phyloP scores from a whole-genome alignment of 2,113 vertebrate genomes.

The Lasiurus borealis region DNA sequence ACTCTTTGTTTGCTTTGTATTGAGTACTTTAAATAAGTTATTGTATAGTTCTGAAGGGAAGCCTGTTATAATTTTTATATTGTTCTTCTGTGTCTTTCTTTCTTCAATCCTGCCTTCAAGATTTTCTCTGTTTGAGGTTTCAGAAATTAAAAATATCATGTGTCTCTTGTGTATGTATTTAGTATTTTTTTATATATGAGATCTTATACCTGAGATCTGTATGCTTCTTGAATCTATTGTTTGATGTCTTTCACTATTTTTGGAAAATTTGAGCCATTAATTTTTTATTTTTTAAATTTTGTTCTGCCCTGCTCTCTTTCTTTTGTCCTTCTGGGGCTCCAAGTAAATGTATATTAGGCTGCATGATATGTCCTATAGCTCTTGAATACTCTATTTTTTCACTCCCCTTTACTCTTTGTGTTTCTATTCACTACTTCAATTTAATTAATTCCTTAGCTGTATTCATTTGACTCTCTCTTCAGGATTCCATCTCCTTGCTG shows the following conservation, averaged over 20 bases:
- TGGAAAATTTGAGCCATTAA: background rate
- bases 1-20: background rate
- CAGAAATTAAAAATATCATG: background rate
- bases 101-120: background rate
- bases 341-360: background rate
- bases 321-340: background rate
- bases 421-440: background rate
- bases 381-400: background rate
- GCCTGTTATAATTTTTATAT: background rate
- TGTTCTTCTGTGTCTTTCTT: background rate
- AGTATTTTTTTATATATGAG: background rate
- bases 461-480: background rate
- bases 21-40: background rate
- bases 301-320: background rate
- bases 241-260: slow-evolving; percentile 21
- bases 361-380: background rate
- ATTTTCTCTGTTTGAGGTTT: background rate
- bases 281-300: background rate
- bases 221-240: background rate
- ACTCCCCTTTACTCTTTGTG: background rate
- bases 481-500: background rate
- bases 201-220: background rate
- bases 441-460: background rate
- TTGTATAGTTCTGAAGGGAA: background rate
- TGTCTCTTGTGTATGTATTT: background rate